phyloP scores from a whole-genome alignment of 2,888 invertebrate species.

The Plusia festucae region DNA sequence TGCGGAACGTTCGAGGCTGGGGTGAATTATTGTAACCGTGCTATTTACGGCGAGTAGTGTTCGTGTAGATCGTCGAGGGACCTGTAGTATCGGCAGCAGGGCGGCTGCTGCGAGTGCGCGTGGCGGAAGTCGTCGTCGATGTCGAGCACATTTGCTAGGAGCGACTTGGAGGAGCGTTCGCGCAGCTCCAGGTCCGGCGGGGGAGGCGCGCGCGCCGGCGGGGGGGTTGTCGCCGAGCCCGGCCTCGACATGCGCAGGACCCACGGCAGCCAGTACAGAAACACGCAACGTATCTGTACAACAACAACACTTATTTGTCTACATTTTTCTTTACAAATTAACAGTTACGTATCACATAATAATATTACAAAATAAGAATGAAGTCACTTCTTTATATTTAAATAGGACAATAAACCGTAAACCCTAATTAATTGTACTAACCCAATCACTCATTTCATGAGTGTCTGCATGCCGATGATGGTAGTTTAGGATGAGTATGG shows the following conservation, averaged over 20 bases:
- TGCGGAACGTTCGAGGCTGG: constrained; percentile 87
- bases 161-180: constrained; percentile 97
- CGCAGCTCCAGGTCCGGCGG: constrained; percentile 96
- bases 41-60: constrained; percentile 90
- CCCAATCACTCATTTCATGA: constrained; percentile 99
- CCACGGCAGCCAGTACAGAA: constrained; percentile 99
- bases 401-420: too few relatives aligned
- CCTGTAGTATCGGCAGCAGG: constrained; percentile 94
- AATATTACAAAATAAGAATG: too few relatives aligned
- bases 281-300: constrained; percentile 95
- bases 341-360: too few relatives aligned
- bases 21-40: constrained; percentile 87
- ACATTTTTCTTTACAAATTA: too few relatives aligned
- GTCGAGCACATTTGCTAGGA: constrained; percentile 98
- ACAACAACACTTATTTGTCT: not conserved
- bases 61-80: constrained; percentile 90
- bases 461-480: constrained; percentile 99
- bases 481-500: constrained; percentile 99
- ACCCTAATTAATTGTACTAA: constrained; percentile 83
- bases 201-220: constrained; percentile 92
- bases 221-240: constrained; percentile 90
- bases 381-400: too few relatives aligned
- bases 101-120: constrained; percentile 92
- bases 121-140: constrained; percentile 98
- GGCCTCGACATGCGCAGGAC: constrained; percentile 97